Conservation (phyloP, 2,113 vertebrate genomes). For the Pelmatolapia mariae region DNA sequence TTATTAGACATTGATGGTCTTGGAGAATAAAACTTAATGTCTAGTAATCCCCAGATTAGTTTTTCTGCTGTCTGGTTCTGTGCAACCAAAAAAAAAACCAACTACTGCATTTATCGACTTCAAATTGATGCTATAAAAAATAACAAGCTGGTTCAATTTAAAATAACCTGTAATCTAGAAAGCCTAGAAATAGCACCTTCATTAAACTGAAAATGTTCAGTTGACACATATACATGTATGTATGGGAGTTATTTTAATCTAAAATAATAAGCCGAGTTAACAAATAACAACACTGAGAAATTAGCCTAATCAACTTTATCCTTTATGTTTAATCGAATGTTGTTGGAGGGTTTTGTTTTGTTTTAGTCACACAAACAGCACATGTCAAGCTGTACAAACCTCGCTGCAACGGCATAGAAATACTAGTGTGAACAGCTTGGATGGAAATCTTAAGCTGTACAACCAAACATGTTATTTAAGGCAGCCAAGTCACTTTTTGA, state of each 20-base stretch:
- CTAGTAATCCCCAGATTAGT: not conserved
- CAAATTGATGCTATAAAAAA: fast-evolving
- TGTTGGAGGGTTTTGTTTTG: not conserved
- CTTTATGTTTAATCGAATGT: not conserved
- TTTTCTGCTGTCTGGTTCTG: not conserved
- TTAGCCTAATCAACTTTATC: not conserved
- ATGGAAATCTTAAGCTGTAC: not conserved
- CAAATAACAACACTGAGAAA: fast-evolving
- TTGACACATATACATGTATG: fast-evolving
- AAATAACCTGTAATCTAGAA: fast-evolving
- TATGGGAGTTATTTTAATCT: not conserved
- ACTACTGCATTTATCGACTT: not conserved
- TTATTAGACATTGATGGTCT: fast-evolving
- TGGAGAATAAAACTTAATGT: fast-evolving
- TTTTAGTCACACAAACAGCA: not conserved
- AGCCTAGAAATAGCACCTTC: not conserved
- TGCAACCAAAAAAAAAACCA: not conserved
- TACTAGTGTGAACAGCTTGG: not conserved
- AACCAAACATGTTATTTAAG: fast-evolving
- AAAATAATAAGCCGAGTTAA: fast-evolving
- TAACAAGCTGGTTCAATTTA: not conserved
- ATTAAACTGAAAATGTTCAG: not conserved
- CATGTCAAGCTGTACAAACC: not conserved
- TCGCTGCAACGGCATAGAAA: not conserved
- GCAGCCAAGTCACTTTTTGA: not conserved